Conservation (phyloP, 2,113 vertebrate genomes). For the Nesoenas mayeri region DNA sequence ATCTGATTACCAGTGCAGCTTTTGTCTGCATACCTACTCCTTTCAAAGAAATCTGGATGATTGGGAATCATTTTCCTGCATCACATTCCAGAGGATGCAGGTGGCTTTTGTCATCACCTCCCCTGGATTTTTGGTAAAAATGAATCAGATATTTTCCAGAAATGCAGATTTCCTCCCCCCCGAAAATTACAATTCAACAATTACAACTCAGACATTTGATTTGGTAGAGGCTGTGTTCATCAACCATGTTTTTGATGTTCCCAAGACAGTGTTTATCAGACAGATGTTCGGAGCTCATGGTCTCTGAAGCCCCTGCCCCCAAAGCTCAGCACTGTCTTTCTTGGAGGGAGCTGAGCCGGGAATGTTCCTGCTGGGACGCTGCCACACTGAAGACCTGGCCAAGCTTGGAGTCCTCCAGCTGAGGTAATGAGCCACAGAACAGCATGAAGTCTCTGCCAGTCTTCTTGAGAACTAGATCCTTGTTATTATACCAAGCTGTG, state of each 20-base stretch:
- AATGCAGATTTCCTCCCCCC: fast-evolving
- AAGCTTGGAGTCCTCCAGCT: neutral
- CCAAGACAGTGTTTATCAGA: neutral
- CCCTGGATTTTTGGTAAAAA: neutral
- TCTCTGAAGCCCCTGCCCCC: neutral
- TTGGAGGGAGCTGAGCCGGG: fast-evolving
- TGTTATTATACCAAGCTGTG: neutral
- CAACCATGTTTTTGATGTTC: neutral
- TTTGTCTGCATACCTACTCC: neutral
- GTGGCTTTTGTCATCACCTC: neutral
- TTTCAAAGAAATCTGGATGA: neutral
- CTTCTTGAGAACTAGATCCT: neutral
- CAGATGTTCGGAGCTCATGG: neutral
- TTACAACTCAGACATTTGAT: neutral
- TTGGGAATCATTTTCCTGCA: neutral
- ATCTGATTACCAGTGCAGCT: neutral
- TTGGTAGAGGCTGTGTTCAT: neutral
- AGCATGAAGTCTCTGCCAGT: neutral
- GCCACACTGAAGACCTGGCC: neutral
- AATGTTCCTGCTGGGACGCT: neutral
- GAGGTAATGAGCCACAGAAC: neutral
- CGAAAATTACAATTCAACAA: neutral
- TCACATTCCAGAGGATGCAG: neutral
- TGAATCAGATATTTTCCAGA: neutral
- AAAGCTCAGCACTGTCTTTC: neutral